Base-by-base conservation (phyloP, 2,797 vertebrate genomes). In the Siniperca obscura region DNA sequence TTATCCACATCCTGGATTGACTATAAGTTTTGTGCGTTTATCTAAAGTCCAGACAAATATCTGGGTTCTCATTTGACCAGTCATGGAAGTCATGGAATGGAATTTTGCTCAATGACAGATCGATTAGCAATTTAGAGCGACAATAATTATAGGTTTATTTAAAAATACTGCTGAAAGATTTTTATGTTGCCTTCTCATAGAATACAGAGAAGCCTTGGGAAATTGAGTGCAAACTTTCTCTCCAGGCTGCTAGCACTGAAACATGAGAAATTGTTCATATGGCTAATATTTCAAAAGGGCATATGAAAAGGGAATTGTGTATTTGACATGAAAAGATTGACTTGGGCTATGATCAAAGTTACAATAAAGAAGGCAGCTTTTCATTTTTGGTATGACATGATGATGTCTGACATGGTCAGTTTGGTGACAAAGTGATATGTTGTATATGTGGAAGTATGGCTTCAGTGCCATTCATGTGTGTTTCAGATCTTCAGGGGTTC, bases 291-390 rank as follows among this genome's bases (percentile, higher is more conserved):
- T 67, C 0, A 11, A 64, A 85, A n/a, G n/a, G 14, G 3, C 6
- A 19, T 2, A 16, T 68, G 11, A 64, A 22, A 56, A 67, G 30
- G 34, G 30, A 30, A 30, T 30, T 30, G 30, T 30, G 30, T 30
- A 30, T 30, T 30, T 30, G 30, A 30, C 56, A 69, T 62, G 34
- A 79, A 75, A 80, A 64, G 11, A 50, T 1, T 48, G 38, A 60
- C 57, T 61, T 27, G 0, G 11, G 25, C 48, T 78, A 59, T 65
- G 25, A 62, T 27, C 25, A 67, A 70, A 61, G 34, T 30, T 21
- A 53, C 38, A 69, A 74, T 59, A 19, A 22, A 75, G 8, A 34
- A n/a, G 10, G 40, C 27, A 60, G 9, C 19, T 25, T 57, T 56
- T 40, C 4, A n/a, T 2, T 38, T 40, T 27, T 22, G 4, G 12